These are phyloP conservation scores for Hypomesus transpacificus DNA, from an alignment of 2,113 vertebrate species.

Conservation along the genomic window DNA sequence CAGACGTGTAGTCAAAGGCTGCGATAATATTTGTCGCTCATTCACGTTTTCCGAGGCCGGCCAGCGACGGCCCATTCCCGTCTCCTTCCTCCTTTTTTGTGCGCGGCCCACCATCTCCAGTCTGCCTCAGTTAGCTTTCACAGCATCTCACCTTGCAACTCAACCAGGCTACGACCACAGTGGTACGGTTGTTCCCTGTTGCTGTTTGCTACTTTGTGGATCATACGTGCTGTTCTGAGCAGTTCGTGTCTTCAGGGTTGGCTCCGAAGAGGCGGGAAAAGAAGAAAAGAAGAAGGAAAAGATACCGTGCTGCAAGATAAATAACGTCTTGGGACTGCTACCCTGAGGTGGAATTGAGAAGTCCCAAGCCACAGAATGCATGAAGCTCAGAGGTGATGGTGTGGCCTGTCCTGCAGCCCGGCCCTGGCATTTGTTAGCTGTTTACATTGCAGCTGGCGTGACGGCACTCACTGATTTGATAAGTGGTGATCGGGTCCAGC, in stretches of 20 bases:
- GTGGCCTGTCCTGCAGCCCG: conserved; percentile 41
- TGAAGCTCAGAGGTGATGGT: conserved; percentile 27
- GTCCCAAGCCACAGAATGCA: conserved; percentile 50
- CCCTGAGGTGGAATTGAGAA: conserved; percentile 39
- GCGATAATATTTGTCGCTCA: conserved; percentile 12
- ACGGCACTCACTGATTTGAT: conserved; percentile 55
- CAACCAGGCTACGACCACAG: too few species aligned
- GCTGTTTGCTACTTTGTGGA: not conserved
- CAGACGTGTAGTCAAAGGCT: conserved; percentile 22
- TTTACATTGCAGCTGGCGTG: conserved; percentile 49
- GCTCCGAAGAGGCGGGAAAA: conserved; percentile 1
- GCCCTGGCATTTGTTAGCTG: conserved; percentile 39
- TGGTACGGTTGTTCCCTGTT: not conserved
- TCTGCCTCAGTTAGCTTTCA: too few species aligned
- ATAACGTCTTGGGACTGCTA: not conserved
- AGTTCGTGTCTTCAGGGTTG: conserved; percentile 16
- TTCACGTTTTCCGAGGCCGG: not conserved
- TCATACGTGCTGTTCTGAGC: not conserved
- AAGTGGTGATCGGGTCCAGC: conserved; percentile 45
- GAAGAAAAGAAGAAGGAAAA: conserved; percentile 24
- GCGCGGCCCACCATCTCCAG: not conserved
- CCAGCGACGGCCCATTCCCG: not conserved
- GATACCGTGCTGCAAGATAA: conserved; percentile 36
- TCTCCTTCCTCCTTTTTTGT: not conserved
- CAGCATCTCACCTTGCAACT: too few species aligned